Evolutionary conservation across 2,797 vertebrate species (phyloP), one percentile per base, ranked within the genome.

Genomic region (Nannoperca obscura): DNA sequence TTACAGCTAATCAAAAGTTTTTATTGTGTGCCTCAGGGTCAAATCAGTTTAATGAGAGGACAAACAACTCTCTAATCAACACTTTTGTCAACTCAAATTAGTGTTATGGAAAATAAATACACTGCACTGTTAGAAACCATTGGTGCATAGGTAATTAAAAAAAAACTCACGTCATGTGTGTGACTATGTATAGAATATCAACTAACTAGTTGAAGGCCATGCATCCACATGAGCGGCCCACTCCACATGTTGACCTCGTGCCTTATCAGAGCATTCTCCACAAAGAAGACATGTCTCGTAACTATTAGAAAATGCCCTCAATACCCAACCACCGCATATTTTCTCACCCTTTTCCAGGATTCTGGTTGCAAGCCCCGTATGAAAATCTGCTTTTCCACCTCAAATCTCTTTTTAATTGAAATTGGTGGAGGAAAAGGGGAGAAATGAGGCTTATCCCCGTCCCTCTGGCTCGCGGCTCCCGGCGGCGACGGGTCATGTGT

Each of bases 341-440:
- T 72, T 73, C 67, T 84, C 81, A 72, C 50, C 64, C 36, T 75
- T 69, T 78, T 68, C 68, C 68, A 78, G 70, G 78, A 50, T 72
- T 86, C 68, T 46, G 36, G 14, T 80, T 71, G 68, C 73, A 82
- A 44, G 81, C 72, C 63, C 55, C 2, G 34, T 85, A 85, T 85
- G 86, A 90, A 94, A 93, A 93, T 89, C 90, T 86, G 90, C 90
- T 94, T 95, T 94, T 92, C 84, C 90, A 88, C 85, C 85, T 93
- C 86, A 96, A 96, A 96, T 95, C 95, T 95, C 94, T 95, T 96
- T 96, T 96, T 96, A 96, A 96, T 94, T 95, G 94, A 95, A 95
- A 91, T 87, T 71, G 82, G 74, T 80, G 82, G 79, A 55, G 80
- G 64, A 82, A 94, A 90, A 84, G 70, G 54, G 58, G 70, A 85